phyloP scores from a whole-genome alignment of 1,140 invertebrate genomes.

The Dinoponera quadriceps region DNA sequence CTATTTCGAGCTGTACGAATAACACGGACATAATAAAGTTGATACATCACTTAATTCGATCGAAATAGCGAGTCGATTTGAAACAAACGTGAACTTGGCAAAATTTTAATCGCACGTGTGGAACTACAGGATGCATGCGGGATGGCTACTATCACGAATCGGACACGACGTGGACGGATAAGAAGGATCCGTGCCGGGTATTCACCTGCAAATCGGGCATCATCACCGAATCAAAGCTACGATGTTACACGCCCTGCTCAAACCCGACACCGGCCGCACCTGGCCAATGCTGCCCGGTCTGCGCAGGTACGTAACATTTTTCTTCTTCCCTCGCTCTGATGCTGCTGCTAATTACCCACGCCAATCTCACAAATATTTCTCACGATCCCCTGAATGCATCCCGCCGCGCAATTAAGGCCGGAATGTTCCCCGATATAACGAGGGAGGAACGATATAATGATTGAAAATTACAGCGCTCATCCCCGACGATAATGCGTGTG shows the following conservation, averaged over 20 bases:
- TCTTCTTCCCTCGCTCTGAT: slow-evolving; percentile 9
- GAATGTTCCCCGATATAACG: slow-evolving; percentile 57
- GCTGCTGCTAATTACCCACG: slow-evolving; percentile 41
- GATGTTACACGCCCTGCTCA: slow-evolving; percentile 93
- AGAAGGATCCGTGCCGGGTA: slow-evolving; percentile 89
- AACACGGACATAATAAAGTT: no score
- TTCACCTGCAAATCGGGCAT: slow-evolving; percentile 93
- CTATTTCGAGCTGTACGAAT: no score
- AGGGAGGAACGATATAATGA: slow-evolving; percentile 54
- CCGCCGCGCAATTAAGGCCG: slow-evolving; percentile 52
- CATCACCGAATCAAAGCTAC: slow-evolving; percentile 91
- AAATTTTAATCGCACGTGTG: neutral
- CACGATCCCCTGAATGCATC: slow-evolving; percentile 40
- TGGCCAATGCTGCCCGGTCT: slow-evolving; percentile 94
- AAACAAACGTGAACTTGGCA: slow-evolving; percentile 3
- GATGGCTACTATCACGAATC: slow-evolving; percentile 90
- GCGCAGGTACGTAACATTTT: slow-evolving; percentile 87
- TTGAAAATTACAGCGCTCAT: slow-evolving; percentile 49
- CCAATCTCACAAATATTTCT: slow-evolving; percentile 58
- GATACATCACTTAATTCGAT: no score
- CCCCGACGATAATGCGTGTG: slow-evolving; percentile 9
- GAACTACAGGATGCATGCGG: slow-evolving; percentile 89
- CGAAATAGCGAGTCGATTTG: no score
- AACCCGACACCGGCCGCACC: slow-evolving; percentile 89
- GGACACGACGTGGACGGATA: slow-evolving; percentile 91